Percentiles rank a stretch among this genome's conserved stretches.
Evolutionary conservation across 2,113 vertebrate genomes (phyloP).

Genomic region (Synchiropus splendidus): DNA sequence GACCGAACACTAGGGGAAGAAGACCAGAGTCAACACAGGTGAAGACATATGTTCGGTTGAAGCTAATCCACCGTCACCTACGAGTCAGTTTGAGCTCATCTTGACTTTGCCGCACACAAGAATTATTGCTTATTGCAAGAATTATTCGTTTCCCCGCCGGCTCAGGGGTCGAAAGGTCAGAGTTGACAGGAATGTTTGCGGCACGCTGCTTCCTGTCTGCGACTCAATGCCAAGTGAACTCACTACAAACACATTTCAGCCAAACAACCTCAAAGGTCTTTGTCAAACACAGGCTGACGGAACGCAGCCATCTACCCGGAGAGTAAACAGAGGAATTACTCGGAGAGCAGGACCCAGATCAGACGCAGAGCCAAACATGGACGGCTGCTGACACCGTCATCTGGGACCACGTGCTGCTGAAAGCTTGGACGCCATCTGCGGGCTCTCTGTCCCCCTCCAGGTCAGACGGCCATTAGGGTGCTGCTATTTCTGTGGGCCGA

Average conservation of each 20-base stretch:
- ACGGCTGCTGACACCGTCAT: constrained; percentile 38
- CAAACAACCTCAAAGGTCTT: constrained; percentile 22
- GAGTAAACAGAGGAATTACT: constrained; percentile 39
- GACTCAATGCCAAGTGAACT: constrained; percentile 32
- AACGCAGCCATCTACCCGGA: constrained; percentile 30
- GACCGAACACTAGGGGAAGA: constrained; percentile 77
- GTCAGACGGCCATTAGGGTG: constrained; percentile 52
- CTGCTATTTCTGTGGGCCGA: constrained; percentile 42
- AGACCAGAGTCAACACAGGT: constrained; percentile 3
- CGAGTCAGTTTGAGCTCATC: too few relatives aligned
- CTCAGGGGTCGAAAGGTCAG: too few relatives aligned
- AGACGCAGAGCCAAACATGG: constrained; percentile 10
- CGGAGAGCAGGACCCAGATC: constrained; percentile 3
- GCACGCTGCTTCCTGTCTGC: constrained; percentile 7
- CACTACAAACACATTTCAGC: constrained; percentile 21
- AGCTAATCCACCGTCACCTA: too few relatives aligned
- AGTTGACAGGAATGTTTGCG: too few relatives aligned
- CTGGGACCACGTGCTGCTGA: constrained; percentile 47
- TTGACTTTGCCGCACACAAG: too few relatives aligned
- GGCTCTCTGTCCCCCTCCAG: constrained; percentile 23
- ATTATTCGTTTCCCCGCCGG: too few relatives aligned
- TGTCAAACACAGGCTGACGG: constrained; percentile 12
- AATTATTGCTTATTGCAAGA: too few relatives aligned
- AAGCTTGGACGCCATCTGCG: constrained; percentile 19
- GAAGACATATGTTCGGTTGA: too few relatives aligned